Base-by-base conservation (phyloP, 1,140 invertebrate species). In the Drosophila asahinai region DNA sequence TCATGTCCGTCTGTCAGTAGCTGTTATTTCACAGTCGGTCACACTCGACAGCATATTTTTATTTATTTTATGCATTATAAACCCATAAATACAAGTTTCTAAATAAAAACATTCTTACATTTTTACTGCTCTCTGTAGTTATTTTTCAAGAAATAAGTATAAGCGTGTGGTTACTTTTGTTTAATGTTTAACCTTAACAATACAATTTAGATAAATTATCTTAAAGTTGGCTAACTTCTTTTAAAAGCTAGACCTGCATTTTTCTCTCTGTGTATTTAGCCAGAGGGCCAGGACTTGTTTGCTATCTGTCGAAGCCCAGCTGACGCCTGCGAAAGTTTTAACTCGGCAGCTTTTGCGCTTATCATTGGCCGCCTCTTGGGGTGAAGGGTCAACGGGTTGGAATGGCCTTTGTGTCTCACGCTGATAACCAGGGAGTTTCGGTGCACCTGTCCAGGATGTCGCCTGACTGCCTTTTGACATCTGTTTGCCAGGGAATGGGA, bases 361-460 rank as follows among this genome's bases (percentile, higher is more conserved):
- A 71, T 80, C 71, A 66, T 36, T n/a, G 55, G 40, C 42, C 33
- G 17, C 22, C 38, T 45, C 48, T 12, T 9, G 48, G 25, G 48
- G 27, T 60, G 30, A 68, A 71, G 62, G 79, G 79, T 81, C 61
- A 63, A 59, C 19, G 27, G 45, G 48, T 59, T 45, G 42, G 52
- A 25, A 43, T 15, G 42, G 8, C 19, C 49, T 60, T 64, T 61
- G 55, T 80, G 57, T 58, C 49, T 63, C 65, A 45, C 33, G 38
- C 43, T 57, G 80, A 83, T 83, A 83, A 83, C 71, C 73, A 14
- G 52, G 40, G 63, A 71, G 30, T 70, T 77, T 60, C 49, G 30
- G 36, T 59, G 65, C 45, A 73, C 57, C 66, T 82, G 62, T 33
- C 66, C 54, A 48, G 30, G 47, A 58, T 38, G 52, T 45, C 65